Conservation (phyloP, 2,888 invertebrate genomes). For the Serrognathus titanus region DNA sequence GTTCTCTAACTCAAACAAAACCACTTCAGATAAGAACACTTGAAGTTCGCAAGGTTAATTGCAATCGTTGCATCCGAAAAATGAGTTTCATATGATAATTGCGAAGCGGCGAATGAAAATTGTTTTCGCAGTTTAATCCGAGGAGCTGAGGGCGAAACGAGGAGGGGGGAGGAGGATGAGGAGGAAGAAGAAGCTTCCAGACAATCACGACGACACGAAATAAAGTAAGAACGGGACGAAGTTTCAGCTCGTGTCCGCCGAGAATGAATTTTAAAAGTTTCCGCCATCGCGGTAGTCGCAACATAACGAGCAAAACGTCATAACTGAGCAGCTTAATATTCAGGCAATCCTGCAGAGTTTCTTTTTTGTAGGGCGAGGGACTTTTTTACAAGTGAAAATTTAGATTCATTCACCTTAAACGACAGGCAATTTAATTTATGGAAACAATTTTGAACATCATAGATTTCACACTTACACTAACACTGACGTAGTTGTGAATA, state of each 20-base stretch:
- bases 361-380: background rate
- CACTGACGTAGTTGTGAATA: too few species aligned
- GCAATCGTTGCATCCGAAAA: background rate
- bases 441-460: too few species aligned
- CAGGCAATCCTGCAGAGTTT: slow-evolving; percentile 3
- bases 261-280: slow-evolving; percentile 31
- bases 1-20: too few species aligned
- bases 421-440: too few species aligned
- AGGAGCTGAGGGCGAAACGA: background rate
- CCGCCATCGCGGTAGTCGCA: slow-evolving; percentile 11
- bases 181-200: background rate
- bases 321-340: slow-evolving; percentile 14
- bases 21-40: too few species aligned
- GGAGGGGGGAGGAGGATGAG: background rate
- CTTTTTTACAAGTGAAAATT: too few species aligned
- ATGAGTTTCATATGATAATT: background rate
- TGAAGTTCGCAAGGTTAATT: too few species aligned
- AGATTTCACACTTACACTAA: too few species aligned
- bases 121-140: background rate
- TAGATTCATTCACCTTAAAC: too few species aligned
- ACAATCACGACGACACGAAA: slow-evolving; percentile 12
- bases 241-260: slow-evolving; percentile 27
- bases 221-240: slow-evolving; percentile 26
- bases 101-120: background rate
- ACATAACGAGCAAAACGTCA: slow-evolving; percentile 14